Evolutionary conservation across 2,113 vertebrate genomes (phyloP).

Genomic region (Ptyas mucosa): DNA sequence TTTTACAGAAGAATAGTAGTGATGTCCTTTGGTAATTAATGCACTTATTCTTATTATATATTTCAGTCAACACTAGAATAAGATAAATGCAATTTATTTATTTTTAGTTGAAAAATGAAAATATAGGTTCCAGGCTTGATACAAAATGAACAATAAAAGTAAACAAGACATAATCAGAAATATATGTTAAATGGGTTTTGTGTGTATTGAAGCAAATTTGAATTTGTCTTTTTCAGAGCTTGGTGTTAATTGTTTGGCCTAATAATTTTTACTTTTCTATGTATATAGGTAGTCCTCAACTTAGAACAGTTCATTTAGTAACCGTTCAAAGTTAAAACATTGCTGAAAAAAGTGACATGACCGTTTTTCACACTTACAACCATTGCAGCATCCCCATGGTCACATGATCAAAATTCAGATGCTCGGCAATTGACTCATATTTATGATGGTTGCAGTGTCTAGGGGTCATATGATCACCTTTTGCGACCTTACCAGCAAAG

Average conservation of each 20-base stretch:
- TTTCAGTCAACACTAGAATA: not conserved
- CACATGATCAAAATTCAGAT: no score
- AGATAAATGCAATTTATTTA: not conserved
- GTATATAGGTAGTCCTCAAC: no score
- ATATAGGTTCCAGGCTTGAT: not conserved
- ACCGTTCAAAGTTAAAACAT: no score
- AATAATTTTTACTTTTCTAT: not conserved
- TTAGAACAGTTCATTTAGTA: no score
- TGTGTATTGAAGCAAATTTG: not conserved
- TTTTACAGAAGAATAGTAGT: not conserved
- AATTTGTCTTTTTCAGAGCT: not conserved
- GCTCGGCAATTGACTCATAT: no score
- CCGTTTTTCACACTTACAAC: no score
- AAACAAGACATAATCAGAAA: not conserved
- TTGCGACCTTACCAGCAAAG: no score
- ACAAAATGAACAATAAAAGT: not conserved
- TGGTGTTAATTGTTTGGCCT: not conserved
- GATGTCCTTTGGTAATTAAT: not conserved
- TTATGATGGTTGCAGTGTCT: no score
- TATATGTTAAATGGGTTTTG: not conserved
- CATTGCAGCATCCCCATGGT: no score
- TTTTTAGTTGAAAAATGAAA: not conserved
- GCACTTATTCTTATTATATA: not conserved
- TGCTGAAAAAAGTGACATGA: no score
- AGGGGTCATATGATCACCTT: no score